A percentile compares a stretch with the other conserved stretches of the same genome.
These are phyloP conservation scores for Pollachius pollachius DNA, from an alignment of 2,113 vertebrate genomes.

Conservation along the genomic window DNA sequence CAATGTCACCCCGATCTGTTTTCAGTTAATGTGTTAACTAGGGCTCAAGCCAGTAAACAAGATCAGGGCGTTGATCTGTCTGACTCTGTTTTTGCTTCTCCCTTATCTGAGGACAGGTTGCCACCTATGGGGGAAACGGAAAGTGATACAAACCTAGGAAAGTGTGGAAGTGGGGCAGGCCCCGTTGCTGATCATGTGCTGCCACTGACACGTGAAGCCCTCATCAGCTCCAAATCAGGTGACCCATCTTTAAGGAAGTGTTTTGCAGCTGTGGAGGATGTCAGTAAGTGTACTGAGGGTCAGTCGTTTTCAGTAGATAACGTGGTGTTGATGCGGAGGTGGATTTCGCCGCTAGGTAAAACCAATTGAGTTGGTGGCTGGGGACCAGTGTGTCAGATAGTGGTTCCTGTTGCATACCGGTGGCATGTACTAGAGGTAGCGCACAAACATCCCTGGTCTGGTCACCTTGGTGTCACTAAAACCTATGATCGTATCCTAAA, in stretches of 20 bases:
- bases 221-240: background rate
- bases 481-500: background rate
- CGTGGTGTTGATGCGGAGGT: too few species aligned
- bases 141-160: background rate
- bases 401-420: background rate
- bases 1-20: too few species aligned
- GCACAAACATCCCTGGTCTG: background rate
- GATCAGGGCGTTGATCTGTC: background rate
- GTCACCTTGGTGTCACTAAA: background rate
- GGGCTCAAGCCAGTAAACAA: too few species aligned
- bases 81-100: background rate
- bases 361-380: too few species aligned
- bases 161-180: background rate
- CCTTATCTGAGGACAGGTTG: background rate
- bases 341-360: too few species aligned
- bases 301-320: too few species aligned
- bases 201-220: background rate
- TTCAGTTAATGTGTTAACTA: too few species aligned
- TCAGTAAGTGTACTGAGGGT: background rate
- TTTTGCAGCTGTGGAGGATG: background rate
- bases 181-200: background rate
- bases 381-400: background rate
- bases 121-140: background rate
- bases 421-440: background rate
- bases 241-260: background rate